Base-by-base conservation (phyloP, 2,888 invertebrate genomes). In the Chydorus sphaericus region DNA sequence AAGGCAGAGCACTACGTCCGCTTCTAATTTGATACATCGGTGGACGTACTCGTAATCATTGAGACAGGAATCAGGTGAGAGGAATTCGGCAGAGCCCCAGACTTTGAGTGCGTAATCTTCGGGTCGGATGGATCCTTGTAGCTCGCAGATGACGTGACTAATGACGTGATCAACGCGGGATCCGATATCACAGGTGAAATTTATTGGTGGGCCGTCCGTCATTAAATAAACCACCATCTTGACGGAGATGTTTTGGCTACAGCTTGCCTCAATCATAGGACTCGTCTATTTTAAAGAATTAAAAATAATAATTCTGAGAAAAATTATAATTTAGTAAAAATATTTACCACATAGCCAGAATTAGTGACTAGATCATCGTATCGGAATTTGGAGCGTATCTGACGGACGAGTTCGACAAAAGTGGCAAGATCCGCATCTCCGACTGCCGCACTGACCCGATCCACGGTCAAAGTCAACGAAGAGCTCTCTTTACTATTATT, bases 1-100 rank as follows among this genome's bases (percentile, higher is more conserved):
- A 58, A 80, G 67, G 62, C 84, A 83, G 59, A 87, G 68, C 36
- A 78, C 74, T 2, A 92, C 85, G 70, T 93, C 93, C 66, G 84
- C 82, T 68, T 94, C 93, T 65, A 93, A 71, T 66, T 94, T 92
- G 57, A 93, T 83, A 68, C 94, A 93, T 64, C 85, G 83, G 65
- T 94, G 90, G 56, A 94, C 84, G 68, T 93, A 93, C 68, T 91
- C 90, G 69, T 93, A 88, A 68, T 92, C 90, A 59, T 85, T 83
- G 31, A 96, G 76, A 11, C 80, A 78, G 33, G 88, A 86, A 54
- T 87, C 84, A 14, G 86, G 81, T 0, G 84, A 82, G 33, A 96
- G 71, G 73, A 92, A 96, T 71, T 94, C 94, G 54, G 85, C 81
- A 57, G 87, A 78, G 18, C 93, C 92, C 77, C 83, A 82, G 54